phyloP scores from a whole-genome alignment of 2,113 vertebrate species.

The Hydrochoerus hydrochaeris region DNA sequence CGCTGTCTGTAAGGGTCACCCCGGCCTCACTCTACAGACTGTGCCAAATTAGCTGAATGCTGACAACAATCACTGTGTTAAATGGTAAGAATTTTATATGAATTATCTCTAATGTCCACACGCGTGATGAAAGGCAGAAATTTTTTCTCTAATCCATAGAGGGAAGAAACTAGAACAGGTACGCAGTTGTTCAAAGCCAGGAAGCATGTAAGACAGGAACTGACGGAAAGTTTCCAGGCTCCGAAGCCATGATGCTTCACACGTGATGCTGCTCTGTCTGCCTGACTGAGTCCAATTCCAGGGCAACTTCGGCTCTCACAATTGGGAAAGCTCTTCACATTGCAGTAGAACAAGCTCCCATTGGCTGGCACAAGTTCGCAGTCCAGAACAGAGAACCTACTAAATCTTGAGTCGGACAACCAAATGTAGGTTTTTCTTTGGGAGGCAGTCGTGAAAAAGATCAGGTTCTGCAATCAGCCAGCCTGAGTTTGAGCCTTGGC shows the following conservation, averaged over 20 bases:
- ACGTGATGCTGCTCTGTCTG: not conserved
- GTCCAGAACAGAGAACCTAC: not conserved
- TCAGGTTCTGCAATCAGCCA: not conserved
- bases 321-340: not conserved
- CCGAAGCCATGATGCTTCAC: not conserved
- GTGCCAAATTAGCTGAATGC: not conserved
- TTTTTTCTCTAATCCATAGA: slow-evolving; percentile 21
- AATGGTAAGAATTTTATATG: not conserved
- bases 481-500: not conserved
- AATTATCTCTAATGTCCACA: not conserved
- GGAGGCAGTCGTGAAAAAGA: not conserved
- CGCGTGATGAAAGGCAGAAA: not conserved
- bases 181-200: not conserved
- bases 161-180: not conserved
- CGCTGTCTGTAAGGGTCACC: not conserved
- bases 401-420: not conserved
- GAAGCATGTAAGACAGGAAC: not conserved
- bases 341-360: not conserved
- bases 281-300: not conserved
- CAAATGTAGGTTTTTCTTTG: not conserved
- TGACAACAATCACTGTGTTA: not conserved
- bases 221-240: not conserved
- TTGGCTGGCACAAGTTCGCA: not conserved
- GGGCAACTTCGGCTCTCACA: not conserved
- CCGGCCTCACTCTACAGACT: not conserved